Evolutionary conservation across 2,797 vertebrate species (phyloP).

Genomic region (Cryptoblepharus egeriae): DNA sequence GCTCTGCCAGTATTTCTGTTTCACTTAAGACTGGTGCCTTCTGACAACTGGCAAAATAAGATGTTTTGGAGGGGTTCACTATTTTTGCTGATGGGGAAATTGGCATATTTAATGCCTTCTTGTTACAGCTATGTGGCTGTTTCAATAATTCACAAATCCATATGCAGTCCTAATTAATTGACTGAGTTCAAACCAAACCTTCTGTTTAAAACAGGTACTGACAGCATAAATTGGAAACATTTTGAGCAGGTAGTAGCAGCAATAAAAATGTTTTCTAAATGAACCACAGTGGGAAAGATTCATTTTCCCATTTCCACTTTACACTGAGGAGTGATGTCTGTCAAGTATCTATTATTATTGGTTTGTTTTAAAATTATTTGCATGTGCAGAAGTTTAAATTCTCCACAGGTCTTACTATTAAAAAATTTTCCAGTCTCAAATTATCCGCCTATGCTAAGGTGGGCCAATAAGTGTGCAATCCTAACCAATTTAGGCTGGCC

Average conservation of each 20-base stretch:
- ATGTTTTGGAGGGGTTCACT: conserved; percentile 25
- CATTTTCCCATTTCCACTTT: conserved; percentile 74
- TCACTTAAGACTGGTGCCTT: conserved; percentile 9
- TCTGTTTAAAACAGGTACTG: conserved; percentile 63
- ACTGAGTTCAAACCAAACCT: conserved; percentile 70
- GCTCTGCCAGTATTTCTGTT: conserved; percentile 15
- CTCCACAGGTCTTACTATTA: neutral
- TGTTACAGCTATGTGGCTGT: conserved; percentile 46
- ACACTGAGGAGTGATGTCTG: conserved; percentile 77
- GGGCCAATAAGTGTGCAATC: no score
- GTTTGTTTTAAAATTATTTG: neutral
- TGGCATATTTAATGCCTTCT: conserved; percentile 67
- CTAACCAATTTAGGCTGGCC: no score
- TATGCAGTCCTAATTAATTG: conserved; percentile 70
- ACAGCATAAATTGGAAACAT: conserved; percentile 58
- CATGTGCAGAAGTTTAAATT: neutral
- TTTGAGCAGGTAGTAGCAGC: conserved; percentile 62
- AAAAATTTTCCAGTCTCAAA: neutral
- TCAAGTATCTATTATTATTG: conserved; percentile 69
- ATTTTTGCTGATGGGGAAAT: conserved; percentile 56
- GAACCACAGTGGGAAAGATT: conserved; percentile 77
- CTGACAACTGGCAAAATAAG: conserved; percentile 33
- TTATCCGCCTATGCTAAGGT: no score
- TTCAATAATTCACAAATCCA: conserved; percentile 78
- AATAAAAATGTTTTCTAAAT: conserved; percentile 68